Conservation (phyloP, 2,113 vertebrate species). For the Oncorhynchus masou region DNA sequence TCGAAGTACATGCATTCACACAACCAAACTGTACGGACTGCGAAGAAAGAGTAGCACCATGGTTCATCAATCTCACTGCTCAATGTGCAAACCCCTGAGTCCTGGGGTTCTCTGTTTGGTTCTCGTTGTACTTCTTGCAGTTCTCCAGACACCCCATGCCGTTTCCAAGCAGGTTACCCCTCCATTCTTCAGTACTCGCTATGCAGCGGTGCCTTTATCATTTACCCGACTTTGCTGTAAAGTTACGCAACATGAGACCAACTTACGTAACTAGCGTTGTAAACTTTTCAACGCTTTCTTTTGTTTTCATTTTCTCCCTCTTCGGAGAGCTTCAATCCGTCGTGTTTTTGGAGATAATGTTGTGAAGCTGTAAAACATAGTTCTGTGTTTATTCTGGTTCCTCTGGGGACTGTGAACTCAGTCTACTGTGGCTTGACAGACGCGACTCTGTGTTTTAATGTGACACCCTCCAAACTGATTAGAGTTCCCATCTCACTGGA, state of each 20-base stretch:
- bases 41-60: background rate
- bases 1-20: background rate
- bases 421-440: conserved; percentile 9
- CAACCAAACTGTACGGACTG: background rate
- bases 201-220: background rate
- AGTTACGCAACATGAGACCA: background rate
- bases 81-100: background rate
- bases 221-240: background rate
- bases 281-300: background rate
- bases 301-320: conserved; percentile 5
- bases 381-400: conserved; percentile 9
- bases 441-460: conserved; percentile 7
- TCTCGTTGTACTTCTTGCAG: background rate
- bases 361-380: background rate
- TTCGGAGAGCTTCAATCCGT: background rate
- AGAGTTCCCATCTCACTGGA: conserved; percentile 5
- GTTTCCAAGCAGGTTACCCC: background rate
- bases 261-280: background rate
- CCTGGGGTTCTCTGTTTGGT: background rate
- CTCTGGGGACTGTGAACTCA: conserved; percentile 16
- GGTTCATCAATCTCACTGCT: conserved; percentile 7
- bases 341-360: background rate
- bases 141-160: background rate
- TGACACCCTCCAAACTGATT: conserved; percentile 7
- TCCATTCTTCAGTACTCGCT: background rate